phyloP scores from a whole-genome alignment of 2,888 invertebrate species.

The Chirona hameri region DNA sequence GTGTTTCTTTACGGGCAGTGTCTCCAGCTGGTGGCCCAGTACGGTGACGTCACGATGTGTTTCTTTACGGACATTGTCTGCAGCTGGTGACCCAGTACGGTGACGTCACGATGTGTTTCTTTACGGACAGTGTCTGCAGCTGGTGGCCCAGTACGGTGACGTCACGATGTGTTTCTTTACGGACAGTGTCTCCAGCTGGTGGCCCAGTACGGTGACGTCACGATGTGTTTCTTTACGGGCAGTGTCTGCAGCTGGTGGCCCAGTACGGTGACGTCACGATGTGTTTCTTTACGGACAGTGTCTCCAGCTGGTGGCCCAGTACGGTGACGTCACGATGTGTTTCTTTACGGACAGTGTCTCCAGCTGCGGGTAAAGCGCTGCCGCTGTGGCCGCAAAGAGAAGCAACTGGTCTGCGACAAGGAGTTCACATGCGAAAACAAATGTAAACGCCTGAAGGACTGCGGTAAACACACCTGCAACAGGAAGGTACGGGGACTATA shows the following conservation, averaged over 20 bases:
- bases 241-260: no score
- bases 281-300: no score
- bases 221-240: constrained; percentile 37
- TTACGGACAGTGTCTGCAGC: no score
- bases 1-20: constrained; percentile 49
- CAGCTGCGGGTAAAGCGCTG: constrained; percentile 75
- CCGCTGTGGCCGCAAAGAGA: constrained; percentile 70
- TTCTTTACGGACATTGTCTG: constrained; percentile 53
- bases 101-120: constrained; percentile 34
- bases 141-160: no score
- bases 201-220: no score
- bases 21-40: constrained; percentile 55
- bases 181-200: no score
- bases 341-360: constrained; percentile 53
- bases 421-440: constrained; percentile 83
- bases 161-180: no score
- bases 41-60: neutral
- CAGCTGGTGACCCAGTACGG: constrained; percentile 57
- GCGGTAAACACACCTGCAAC: constrained; percentile 83
- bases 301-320: no score
- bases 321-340: neutral
- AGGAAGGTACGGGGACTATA: constrained; percentile 58
- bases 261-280: no score
- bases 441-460: constrained; percentile 74
- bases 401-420: constrained; percentile 80